Evolutionary conservation across 2,113 vertebrate genomes (phyloP).

Genomic region (Pedionomus torquatus): DNA sequence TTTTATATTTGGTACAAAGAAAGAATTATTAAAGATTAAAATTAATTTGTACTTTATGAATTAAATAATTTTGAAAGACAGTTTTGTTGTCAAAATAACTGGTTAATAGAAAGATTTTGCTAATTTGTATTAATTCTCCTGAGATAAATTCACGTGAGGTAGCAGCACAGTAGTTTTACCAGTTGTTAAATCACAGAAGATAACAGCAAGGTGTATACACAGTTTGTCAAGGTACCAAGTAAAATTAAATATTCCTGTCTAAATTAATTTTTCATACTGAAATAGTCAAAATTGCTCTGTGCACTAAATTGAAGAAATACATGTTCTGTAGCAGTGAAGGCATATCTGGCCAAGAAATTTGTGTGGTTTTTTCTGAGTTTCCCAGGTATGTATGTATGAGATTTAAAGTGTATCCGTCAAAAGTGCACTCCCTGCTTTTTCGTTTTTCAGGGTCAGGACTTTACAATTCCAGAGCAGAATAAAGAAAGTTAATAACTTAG

Average conservation of each 20-base stretch:
- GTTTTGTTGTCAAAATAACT: background rate
- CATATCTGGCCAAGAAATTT: background rate
- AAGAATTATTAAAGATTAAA: background rate
- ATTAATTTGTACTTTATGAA: background rate
- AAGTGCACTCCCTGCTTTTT: background rate
- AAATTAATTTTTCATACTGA: background rate
- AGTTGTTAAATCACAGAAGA: background rate
- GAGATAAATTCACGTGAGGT: background rate
- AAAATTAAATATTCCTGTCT: background rate
- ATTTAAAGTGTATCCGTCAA: background rate
- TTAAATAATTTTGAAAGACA: background rate
- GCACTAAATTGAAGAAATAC: background rate
- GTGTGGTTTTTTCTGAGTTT: background rate
- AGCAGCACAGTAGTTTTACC: background rate
- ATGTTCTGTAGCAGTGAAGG: background rate
- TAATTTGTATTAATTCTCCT: background rate
- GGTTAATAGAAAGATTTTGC: background rate
- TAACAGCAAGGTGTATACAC: background rate
- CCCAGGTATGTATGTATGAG: background rate
- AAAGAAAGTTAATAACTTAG: background rate
- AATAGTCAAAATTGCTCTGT: background rate
- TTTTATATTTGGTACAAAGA: background rate
- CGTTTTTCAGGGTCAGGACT: background rate
- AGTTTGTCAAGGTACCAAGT: accelerated
- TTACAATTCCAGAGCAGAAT: background rate